Conservation (phyloP, 2,888 invertebrate species). For the Blastobasis lacticolella region DNA sequence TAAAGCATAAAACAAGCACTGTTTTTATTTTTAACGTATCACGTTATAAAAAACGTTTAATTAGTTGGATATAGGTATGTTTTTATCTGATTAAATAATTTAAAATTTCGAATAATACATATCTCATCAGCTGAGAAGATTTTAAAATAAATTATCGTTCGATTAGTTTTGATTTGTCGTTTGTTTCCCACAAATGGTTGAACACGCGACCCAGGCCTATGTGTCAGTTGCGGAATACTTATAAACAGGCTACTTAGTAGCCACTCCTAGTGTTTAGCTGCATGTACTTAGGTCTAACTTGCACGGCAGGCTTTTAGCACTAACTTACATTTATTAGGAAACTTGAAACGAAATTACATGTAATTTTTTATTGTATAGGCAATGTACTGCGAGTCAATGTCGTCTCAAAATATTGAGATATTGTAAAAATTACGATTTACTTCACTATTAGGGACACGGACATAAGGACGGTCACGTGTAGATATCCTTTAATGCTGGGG, state of each 20-base stretch:
- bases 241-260: slow-evolving; percentile 24
- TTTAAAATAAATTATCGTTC: slow-evolving; percentile 18
- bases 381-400: too few species aligned
- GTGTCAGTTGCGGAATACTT: slow-evolving; percentile 31
- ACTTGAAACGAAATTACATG: too few species aligned
- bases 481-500: too few species aligned
- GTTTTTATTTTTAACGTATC: too few species aligned
- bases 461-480: too few species aligned
- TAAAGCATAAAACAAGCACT: background rate
- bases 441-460: too few species aligned
- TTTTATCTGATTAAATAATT: slow-evolving; percentile 2
- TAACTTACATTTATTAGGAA: too few species aligned
- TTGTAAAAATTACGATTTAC: too few species aligned
- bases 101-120: slow-evolving; percentile 21
- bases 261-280: slow-evolving; percentile 16
- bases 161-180: slow-evolving; percentile 15
- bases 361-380: too few species aligned
- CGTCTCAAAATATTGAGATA: too few species aligned
- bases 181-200: slow-evolving; percentile 12
- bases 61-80: background rate
- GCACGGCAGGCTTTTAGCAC: too few species aligned
- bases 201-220: slow-evolving; percentile 47
- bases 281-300: background rate
- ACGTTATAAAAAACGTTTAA: background rate
- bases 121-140: slow-evolving; percentile 23